Conservation (phyloP, 2,797 vertebrate genomes). For the Microctenopoma lineatum region DNA sequence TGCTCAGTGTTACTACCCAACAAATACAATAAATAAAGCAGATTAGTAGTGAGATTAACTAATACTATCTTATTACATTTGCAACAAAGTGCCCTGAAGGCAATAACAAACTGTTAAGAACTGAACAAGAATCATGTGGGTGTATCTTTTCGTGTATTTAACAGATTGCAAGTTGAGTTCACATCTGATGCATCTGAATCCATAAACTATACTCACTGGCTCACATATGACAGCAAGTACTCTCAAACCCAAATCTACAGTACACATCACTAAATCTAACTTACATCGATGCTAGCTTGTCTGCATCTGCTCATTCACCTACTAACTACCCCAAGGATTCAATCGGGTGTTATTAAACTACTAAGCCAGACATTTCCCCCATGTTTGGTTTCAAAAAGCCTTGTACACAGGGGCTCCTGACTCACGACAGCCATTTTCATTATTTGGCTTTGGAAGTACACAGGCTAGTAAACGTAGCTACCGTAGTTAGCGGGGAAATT, state of each 20-base stretch:
- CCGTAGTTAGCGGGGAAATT: conserved; percentile 54
- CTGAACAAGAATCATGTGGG: background rate
- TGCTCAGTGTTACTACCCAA: background rate
- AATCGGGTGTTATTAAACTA: background rate
- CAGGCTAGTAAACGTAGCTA: conserved; percentile 48
- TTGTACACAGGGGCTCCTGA: background rate
- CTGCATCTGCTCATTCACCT: background rate
- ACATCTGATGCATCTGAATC: background rate
- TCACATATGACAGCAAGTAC: background rate
- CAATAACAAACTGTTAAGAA: background rate
- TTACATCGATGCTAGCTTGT: background rate
- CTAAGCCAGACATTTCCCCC: background rate
- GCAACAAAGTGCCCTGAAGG: background rate
- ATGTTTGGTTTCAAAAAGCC: conserved; percentile 2
- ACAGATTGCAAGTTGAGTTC: background rate
- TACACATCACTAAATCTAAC: conserved; percentile 4
- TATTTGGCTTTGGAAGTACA: conserved; percentile 35
- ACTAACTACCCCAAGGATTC: background rate
- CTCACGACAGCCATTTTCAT: conserved; percentile 58
- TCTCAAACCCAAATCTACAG: background rate
- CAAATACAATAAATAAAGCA: background rate
- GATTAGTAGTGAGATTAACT: background rate
- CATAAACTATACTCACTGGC: background rate
- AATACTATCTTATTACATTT: background rate
- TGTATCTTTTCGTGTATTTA: background rate